Evolutionary conservation across 2,113 vertebrate species (phyloP).

Genomic region (Panurus biarmicus): DNA sequence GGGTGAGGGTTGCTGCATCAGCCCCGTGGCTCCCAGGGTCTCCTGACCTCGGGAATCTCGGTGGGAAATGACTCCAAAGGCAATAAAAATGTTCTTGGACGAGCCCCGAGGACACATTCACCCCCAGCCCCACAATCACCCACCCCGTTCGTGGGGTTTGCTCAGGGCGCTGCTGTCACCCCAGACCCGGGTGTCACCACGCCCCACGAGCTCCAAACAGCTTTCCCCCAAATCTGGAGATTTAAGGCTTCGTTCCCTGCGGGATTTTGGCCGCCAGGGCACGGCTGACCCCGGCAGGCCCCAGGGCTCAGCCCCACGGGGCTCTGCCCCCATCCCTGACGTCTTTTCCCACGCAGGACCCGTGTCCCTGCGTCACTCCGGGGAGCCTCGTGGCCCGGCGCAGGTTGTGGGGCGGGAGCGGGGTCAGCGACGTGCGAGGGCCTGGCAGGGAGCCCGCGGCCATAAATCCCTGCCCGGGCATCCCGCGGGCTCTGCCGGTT

Average conservation of each 20-base stretch:
- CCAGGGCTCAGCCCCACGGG: neutral
- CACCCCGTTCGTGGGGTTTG: fast-evolving
- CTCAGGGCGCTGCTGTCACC: neutral
- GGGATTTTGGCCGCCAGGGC: neutral
- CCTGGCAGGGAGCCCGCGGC: neutral
- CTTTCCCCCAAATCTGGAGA: fast-evolving
- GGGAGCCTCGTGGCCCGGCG: neutral
- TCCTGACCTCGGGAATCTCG: neutral
- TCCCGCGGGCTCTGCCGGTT: neutral
- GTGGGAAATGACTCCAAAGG: neutral
- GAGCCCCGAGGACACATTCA: neutral
- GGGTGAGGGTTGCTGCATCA: neutral
- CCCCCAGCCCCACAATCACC: neutral
- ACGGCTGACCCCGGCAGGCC: neutral
- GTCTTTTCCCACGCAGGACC: constrained; percentile 41
- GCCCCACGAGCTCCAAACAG: neutral
- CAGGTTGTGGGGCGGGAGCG: neutral
- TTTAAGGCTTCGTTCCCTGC: fast-evolving
- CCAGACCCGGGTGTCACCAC: fast-evolving
- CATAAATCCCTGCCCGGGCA: constrained; percentile 55
- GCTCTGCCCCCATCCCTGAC: neutral
- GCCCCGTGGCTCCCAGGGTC: neutral
- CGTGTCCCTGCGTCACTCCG: constrained; percentile 36
- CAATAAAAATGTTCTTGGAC: neutral
- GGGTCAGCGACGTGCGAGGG: neutral